phyloP scores from a whole-genome alignment of 2,888 invertebrate species.

The Sipha maydis region DNA sequence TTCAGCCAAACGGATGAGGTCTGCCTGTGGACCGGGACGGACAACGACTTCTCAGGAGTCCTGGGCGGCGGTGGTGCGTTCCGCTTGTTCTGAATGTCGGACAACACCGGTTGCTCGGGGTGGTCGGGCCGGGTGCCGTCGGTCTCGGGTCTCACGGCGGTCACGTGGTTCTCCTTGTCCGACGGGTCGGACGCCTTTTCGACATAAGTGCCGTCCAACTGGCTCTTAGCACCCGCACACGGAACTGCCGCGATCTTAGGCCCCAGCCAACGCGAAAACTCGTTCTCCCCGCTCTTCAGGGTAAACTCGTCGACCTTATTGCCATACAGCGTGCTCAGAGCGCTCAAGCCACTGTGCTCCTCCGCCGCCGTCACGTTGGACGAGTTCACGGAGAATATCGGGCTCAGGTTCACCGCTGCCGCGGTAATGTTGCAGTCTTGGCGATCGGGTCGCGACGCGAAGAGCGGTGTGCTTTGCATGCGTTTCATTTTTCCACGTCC shows the following conservation, averaged over 20 bases:
- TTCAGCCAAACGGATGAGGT: conserved; percentile 64
- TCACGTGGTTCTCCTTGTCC: conserved; percentile 48
- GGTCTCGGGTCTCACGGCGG: not conserved
- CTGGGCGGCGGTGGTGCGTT: not conserved
- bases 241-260: conserved; percentile 12
- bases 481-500: conserved; percentile 52
- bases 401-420: conserved; percentile 51
- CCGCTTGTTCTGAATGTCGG: conserved; percentile 32
- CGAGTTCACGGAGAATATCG: conserved; percentile 43
- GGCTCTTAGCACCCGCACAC: not conserved
- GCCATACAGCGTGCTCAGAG: conserved; percentile 37
- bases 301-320: conserved; percentile 20
- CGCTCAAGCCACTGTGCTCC: conserved; percentile 9
- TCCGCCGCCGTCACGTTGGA: not conserved
- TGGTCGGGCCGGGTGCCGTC: not conserved
- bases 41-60: conserved; percentile 22
- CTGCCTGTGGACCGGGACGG: conserved; percentile 59
- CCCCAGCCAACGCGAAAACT: conserved; percentile 68
- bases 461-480: conserved; percentile 62
- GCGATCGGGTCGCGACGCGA: not conserved
- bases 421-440: conserved; percentile 14
- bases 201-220: conserved; percentile 33
- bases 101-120: conserved; percentile 1
- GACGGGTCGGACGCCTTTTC: conserved; percentile 14
- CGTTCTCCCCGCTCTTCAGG: conserved; percentile 67